Conservation (phyloP, 2,113 vertebrate species). For the Laticauda colubrina region DNA sequence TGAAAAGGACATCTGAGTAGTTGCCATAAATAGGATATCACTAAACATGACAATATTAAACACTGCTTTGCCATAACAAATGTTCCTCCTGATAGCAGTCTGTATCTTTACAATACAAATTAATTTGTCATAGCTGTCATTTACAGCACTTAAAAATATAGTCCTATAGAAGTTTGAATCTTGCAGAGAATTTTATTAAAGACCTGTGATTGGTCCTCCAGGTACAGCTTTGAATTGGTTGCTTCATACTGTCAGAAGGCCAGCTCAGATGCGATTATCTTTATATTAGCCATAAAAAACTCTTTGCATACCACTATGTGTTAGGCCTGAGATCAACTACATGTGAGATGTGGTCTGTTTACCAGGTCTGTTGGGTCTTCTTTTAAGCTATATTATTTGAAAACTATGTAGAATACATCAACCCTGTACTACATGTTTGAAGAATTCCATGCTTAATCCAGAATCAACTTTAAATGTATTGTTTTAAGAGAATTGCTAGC, state of each 20-base stretch:
- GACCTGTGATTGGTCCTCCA: not conserved
- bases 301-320: too few species aligned
- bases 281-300: not conserved
- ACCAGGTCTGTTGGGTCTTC: not conserved
- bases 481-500: not conserved
- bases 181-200: not conserved
- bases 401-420: not conserved
- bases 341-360: not conserved
- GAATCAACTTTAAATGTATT: not conserved
- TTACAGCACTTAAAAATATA: not conserved
- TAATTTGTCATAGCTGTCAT: not conserved
- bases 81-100: not conserved
- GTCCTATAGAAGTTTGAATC: not conserved
- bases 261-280: not conserved
- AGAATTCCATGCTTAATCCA: not conserved
- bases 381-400: not conserved
- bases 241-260: not conserved
- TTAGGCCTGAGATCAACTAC: not conserved
- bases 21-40: not conserved
- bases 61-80: not conserved
- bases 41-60: not conserved
- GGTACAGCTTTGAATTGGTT: not conserved
- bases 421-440: not conserved
- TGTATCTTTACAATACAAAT: not conserved
- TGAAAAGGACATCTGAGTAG: not conserved